phyloP scores from a whole-genome alignment of 2,113 vertebrate genomes.

The Platanista minor region DNA sequence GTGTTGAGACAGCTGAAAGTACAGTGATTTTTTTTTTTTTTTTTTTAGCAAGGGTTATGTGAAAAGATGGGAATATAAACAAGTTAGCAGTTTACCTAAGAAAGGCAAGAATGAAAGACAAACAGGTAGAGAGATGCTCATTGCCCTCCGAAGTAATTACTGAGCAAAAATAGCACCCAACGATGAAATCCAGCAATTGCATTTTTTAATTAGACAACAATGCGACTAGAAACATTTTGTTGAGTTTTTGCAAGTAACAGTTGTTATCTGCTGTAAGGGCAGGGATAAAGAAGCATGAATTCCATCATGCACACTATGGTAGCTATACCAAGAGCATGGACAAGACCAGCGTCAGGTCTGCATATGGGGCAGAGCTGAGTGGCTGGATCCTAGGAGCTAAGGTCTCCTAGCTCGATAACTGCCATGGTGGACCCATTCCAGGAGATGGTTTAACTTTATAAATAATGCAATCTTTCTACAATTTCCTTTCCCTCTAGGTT shows the following conservation, averaged over 20 bases:
- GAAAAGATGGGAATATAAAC: neutral
- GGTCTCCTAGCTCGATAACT: slow-evolving; percentile 62
- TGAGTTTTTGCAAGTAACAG: neutral
- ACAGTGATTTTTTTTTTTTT: neutral
- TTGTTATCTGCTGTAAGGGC: neutral
- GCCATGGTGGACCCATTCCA: slow-evolving; percentile 70
- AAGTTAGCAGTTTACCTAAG: neutral
- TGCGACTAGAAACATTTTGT: neutral
- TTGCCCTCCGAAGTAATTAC: neutral
- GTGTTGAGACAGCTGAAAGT: neutral
- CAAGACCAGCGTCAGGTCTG: slow-evolving; percentile 62
- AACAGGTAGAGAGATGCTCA: neutral
- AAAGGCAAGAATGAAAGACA: neutral
- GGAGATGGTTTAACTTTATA: slow-evolving; percentile 76
- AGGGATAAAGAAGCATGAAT: slow-evolving; percentile 50
- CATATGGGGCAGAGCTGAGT: slow-evolving; percentile 54
- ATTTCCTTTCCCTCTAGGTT: slow-evolving; percentile 74
- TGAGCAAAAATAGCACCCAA: neutral
- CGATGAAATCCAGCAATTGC: neutral
- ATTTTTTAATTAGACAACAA: neutral
- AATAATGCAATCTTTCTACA: slow-evolving; percentile 76
- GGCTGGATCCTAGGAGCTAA: slow-evolving; percentile 62
- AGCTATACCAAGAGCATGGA: slow-evolving; percentile 42
- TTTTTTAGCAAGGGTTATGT: neutral
- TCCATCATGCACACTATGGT: slow-evolving; percentile 38